phyloP scores from a whole-genome alignment of 2,888 invertebrate genomes.

The Yponomeuta cagnagella region DNA sequence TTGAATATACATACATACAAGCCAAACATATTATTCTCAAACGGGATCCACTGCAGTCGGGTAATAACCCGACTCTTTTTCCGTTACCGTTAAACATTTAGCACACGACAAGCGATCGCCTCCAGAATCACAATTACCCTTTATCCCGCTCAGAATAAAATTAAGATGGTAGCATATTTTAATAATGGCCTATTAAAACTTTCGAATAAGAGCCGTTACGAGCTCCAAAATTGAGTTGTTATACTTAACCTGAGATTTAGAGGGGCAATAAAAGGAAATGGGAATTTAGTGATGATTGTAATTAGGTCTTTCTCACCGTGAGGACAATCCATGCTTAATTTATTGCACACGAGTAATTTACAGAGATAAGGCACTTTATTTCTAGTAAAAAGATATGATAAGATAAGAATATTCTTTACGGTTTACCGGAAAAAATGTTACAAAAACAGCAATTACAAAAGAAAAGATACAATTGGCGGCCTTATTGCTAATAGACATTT shows the following conservation, averaged over 20 bases:
- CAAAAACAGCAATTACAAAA: too few relatives aligned
- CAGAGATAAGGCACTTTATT: too few relatives aligned
- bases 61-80: background rate
- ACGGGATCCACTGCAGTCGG: too few relatives aligned
- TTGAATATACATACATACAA: too few relatives aligned
- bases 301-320: background rate
- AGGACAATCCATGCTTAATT: too few relatives aligned
- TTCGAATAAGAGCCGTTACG: slow-evolving; percentile 42
- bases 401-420: too few relatives aligned
- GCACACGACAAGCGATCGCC: background rate
- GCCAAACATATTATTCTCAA: too few relatives aligned
- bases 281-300: background rate
- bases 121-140: slow-evolving; percentile 6
- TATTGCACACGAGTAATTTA: too few relatives aligned
- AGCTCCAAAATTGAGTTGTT: slow-evolving; percentile 26
- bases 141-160: slow-evolving; percentile 4
- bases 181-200: slow-evolving; percentile 51
- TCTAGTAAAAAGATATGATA: too few relatives aligned
- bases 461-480: too few relatives aligned
- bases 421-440: too few relatives aligned
- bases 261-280: background rate
- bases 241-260: slow-evolving; percentile 13
- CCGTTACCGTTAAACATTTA: background rate
- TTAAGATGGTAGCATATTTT: slow-evolving; percentile 39
- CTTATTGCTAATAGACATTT: too few relatives aligned